phyloP scores from a whole-genome alignment of 2,797 vertebrate species.

The Peromyscus eremicus region DNA sequence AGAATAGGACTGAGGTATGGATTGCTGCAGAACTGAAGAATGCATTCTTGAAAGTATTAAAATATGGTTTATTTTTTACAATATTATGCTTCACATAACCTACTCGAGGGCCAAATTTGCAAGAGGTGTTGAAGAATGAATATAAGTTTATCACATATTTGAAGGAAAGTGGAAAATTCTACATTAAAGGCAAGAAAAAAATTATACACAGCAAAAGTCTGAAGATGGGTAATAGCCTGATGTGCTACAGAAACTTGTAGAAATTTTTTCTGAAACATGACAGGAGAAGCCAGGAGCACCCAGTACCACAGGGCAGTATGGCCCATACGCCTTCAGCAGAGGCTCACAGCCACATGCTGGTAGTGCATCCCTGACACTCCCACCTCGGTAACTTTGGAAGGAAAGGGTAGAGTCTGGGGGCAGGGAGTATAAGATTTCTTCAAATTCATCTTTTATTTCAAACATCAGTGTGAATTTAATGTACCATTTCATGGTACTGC shows the following conservation, averaged over 20 bases:
- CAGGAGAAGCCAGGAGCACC: neutral
- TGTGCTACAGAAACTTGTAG: neutral
- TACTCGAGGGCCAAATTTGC: neutral
- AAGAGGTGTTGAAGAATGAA: slow-evolving; percentile 38
- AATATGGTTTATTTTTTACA: neutral
- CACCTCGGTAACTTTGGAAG: neutral
- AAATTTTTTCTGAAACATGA: slow-evolving; percentile 4
- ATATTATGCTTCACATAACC: neutral
- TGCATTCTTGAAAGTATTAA: neutral
- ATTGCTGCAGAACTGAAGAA: neutral
- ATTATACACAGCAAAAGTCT: neutral
- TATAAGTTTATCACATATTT: neutral
- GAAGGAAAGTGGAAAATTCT: neutral
- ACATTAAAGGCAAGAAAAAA: neutral
- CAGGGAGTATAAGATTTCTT: neutral
- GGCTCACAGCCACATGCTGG: neutral
- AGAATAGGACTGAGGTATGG: neutral
- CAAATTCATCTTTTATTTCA: slow-evolving; percentile 13
- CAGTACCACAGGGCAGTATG: neutral
- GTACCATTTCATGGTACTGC: neutral
- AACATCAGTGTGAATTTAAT: neutral
- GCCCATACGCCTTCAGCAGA: neutral
- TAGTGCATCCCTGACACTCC: neutral
- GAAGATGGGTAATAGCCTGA: neutral
- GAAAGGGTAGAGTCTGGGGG: neutral